phyloP scores from a whole-genome alignment of 1,140 invertebrate species.

The Conus betulinus region DNA sequence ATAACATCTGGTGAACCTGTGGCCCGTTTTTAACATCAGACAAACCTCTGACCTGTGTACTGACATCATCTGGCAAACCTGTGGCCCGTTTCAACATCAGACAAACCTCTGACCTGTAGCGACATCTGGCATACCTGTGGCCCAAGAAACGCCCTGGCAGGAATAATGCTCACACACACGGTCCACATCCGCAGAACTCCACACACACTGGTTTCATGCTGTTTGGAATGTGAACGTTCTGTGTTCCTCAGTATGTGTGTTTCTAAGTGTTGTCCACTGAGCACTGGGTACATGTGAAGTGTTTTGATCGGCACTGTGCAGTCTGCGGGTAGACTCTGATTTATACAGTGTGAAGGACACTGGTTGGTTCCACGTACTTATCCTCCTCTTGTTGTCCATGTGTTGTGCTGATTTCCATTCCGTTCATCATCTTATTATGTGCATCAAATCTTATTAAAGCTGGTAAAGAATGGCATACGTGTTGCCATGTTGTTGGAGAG shows the following conservation, averaged over 20 bases:
- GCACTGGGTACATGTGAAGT: neutral
- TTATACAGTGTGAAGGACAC: neutral
- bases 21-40: too few species aligned
- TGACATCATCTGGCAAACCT: too few species aligned
- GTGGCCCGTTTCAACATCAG: too few species aligned
- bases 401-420: neutral
- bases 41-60: too few species aligned
- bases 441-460: neutral
- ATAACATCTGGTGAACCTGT: too few species aligned
- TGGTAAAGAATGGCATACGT: neutral
- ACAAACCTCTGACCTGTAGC: too few species aligned
- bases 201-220: too few species aligned
- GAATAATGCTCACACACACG: too few species aligned
- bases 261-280: neutral
- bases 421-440: neutral
- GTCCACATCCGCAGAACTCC: too few species aligned
- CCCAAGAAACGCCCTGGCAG: too few species aligned
- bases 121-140: too few species aligned
- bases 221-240: neutral
- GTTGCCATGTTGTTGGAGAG: neutral
- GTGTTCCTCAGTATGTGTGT: too few species aligned
- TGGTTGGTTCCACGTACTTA: neutral
- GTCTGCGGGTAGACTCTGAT: neutral
- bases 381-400: neutral
- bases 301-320: neutral